Evolutionary conservation across 2,888 invertebrate species (phyloP), one percentile per base, ranked within the genome.

Genomic region (Acleris literana): DNA sequence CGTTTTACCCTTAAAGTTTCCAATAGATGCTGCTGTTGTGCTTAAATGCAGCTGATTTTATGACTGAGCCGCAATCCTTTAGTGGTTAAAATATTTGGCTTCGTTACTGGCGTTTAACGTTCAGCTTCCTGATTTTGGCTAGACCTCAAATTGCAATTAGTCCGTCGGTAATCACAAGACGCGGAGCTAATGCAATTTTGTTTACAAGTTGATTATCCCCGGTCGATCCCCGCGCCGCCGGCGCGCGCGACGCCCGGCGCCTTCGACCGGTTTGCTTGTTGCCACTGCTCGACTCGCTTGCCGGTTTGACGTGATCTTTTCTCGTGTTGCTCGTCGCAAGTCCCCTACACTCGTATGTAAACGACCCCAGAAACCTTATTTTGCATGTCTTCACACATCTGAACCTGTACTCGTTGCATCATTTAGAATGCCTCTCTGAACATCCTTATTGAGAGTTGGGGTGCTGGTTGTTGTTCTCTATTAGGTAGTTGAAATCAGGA

Each of bases 231-330:
- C 55, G 60, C 53, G 53, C 55, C 57, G 60, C 29, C 33, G 66
- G 60, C 69, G 66, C 76, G 71, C 70, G 76, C 77, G 74, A 75
- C 84, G 83, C 74, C 76, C 85, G 92, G 91, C 91, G 92, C 92
- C 91, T 78, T 74, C 87, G 87, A 92, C 92, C 92, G 92, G 92
- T 92, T 92, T 89, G 75, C 83, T 80, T 78, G 83, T 83, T 83
- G 89, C 88, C 87, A 87, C 87, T 85, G 84, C 85, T 82, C 84
- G 83, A 76, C 86, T 83, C 81, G 81, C 77, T 76, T 79, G 88
- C 90, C 90, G 88, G 91, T 90, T 92, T 89, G 88, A 90, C 88
- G 86, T 87, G 91, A 86, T 87, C 86, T 88, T 90, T 85, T 86
- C 89, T 87, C 88, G 85, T 83, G 84, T 85, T 85, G 86, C 82